Evolutionary conservation across 2,888 invertebrate genomes (phyloP).

Genomic region (Phytoseiulus persimilis): DNA sequence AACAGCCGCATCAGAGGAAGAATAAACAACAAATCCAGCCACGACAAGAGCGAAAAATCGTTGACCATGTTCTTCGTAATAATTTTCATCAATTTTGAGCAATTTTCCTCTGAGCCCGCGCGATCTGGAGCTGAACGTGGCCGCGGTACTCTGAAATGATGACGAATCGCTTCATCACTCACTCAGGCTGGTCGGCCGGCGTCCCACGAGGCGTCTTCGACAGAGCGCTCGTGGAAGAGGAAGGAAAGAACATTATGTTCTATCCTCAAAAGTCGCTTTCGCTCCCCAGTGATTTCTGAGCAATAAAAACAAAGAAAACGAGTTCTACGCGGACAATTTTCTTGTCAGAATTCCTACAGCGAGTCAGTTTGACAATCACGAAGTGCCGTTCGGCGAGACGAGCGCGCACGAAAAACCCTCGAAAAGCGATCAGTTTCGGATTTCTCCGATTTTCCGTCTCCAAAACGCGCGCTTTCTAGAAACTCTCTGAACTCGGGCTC

Average conservation of each 20-base stretch:
- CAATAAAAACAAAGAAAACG: background rate
- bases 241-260: background rate
- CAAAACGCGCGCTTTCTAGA: background rate
- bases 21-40: background rate
- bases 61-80: background rate
- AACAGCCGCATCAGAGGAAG: background rate
- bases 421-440: background rate
- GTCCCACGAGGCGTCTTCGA: background rate
- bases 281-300: background rate
- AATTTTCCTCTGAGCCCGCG: background rate
- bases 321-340: background rate
- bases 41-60: slow-evolving; percentile 5
- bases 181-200: background rate
- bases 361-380: background rate
- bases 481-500: background rate
- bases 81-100: slow-evolving; percentile 5
- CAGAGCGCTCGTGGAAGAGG: background rate
- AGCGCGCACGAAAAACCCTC: background rate
- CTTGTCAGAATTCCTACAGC: background rate
- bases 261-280: background rate
- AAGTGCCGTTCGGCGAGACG: background rate
- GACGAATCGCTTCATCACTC: background rate
- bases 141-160: background rate
- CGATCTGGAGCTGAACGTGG: background rate
- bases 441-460: background rate